Base-by-base conservation (phyloP, 2,888 invertebrate genomes). In the Hyposoter didymator region DNA sequence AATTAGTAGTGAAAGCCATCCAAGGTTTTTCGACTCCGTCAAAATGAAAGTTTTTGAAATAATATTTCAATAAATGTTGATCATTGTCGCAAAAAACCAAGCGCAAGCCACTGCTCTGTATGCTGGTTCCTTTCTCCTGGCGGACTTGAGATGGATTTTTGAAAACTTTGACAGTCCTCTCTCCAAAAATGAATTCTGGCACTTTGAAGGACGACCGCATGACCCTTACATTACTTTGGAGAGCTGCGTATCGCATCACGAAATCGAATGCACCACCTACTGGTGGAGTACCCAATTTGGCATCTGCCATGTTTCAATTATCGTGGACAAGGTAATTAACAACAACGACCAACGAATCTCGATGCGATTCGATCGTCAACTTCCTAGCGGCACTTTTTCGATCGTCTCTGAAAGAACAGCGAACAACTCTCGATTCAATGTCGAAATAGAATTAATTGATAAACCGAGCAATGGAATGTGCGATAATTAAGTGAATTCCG, bases 21-120 rank as follows among this genome's bases (percentile, higher is more conserved):
- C 7, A 52, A 52, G 49, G n/a, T 52, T 52, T 52, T 52, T 52
- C 19, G n/a, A 52, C 49, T n/a, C n/a, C 49, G 7, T 52, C n/a
- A 1, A 52, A n/a, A 5, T 6, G n/a, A 52, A 52, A 52, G n/a
- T 52, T 7, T 19, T n/a, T n/a, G n/a, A 52, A 52, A 52, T 52
- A 52, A 52, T n/a, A n/a, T 52, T 52, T n/a, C 49, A 52, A 52
- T n/a, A 52, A 7, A n/a, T 52, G 49, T 52, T 52, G n/a, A n/a
- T 19, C 19, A 19, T 7, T 5, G 1, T 52, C n/a, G 49, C 49
- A 52, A 52, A n/a, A n/a, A 52, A n/a, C n/a, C 49, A 52, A n/a
- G 1, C 6, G 49, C 49, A 52, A n/a, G n/a, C n/a, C n/a, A 19
- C n/a, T 52, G 19, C 1, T 52, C 7, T 19, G 49, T 52, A 52